Percentiles rank a stretch among this genome's conserved stretches.
Conservation (phyloP, 2,113 vertebrate genomes). For the Tragulus kanchil region DNA sequence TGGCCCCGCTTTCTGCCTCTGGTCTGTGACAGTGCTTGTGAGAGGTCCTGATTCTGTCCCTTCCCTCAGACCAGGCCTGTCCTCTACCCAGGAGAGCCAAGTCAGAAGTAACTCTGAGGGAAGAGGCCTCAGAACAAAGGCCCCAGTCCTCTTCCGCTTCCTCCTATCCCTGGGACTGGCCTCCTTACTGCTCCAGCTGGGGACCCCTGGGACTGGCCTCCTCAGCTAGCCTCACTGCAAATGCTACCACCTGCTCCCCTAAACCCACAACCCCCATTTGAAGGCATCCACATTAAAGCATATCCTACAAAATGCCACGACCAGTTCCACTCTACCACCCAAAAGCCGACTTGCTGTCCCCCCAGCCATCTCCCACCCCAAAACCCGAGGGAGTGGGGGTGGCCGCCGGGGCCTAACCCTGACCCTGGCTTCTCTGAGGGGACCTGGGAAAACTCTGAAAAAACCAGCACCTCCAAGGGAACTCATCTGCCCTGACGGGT, state of each 20-base stretch:
- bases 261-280: too few relatives aligned
- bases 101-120: background rate
- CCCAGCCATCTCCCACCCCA: background rate
- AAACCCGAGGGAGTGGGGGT: accelerated
- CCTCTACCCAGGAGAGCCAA: background rate
- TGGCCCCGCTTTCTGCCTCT: background rate
- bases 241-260: background rate
- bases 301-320: accelerated
- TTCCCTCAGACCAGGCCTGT: background rate
- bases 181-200: background rate
- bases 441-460: too few relatives aligned
- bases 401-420: accelerated
- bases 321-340: background rate
- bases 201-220: background rate
- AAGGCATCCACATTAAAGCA: background rate
- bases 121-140: background rate
- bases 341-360: background rate
- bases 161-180: background rate
- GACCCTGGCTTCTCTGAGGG: background rate
- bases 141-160: accelerated
- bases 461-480: background rate
- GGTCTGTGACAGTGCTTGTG: background rate
- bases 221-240: too few relatives aligned
- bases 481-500: accelerated
- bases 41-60: background rate